These are phyloP conservation scores for Elysia crispata DNA, from an alignment of 2,888 invertebrate genomes.

Conservation along the genomic window DNA sequence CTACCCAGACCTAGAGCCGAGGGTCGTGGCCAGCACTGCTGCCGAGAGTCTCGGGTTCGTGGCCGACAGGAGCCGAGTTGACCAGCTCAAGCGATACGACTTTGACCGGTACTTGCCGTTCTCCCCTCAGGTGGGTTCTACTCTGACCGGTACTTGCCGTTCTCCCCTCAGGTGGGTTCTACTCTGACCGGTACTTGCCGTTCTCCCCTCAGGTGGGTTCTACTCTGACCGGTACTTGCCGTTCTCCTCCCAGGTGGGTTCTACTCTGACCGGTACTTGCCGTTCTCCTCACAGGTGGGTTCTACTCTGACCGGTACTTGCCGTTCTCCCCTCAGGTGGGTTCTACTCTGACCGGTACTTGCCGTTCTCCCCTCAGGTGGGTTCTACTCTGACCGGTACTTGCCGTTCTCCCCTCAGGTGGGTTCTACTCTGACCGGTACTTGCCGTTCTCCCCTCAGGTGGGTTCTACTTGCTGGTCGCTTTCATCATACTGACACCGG, in stretches of 20 bases:
- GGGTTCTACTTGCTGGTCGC: no score
- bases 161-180: conserved; percentile 51
- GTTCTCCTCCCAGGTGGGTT: conserved; percentile 52
- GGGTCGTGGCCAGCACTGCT: conserved; percentile 51
- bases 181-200: conserved; percentile 57
- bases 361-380: no score
- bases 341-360: no score
- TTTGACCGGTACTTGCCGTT: conserved; percentile 58
- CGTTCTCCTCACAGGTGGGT: no score
- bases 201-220: conserved; percentile 52
- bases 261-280: no score
- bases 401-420: no score
- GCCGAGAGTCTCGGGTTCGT: conserved; percentile 56
- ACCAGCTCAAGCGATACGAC: conserved; percentile 60
- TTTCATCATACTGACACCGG: no score
- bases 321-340: no score
- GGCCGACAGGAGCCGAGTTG: conserved; percentile 34
- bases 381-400: no score
- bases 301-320: no score
- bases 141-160: conserved; percentile 58
- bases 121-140: conserved; percentile 51
- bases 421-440: no score
- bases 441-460: no score
- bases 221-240: conserved; percentile 58
- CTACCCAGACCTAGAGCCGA: conserved; percentile 44